These are phyloP conservation scores for Myripristis murdjan DNA, from an alignment of 2,797 vertebrate species.

Conservation along the genomic window DNA sequence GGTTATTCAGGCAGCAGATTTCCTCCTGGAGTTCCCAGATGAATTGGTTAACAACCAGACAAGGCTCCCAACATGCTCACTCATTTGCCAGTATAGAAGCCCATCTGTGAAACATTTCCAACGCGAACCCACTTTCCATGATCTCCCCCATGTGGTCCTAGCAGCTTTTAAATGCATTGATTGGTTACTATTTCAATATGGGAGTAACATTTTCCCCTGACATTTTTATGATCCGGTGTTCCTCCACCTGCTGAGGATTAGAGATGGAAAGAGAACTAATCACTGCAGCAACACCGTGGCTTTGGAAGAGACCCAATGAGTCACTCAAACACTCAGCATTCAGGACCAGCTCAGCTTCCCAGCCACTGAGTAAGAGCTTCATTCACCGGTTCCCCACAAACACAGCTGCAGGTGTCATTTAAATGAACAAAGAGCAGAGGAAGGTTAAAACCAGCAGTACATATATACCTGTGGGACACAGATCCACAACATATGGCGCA, in stretches of 20 bases:
- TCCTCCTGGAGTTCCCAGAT: conserved; percentile 29
- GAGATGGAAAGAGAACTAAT: conserved; percentile 74
- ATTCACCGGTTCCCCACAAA: conserved; percentile 36
- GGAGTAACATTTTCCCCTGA: conserved; percentile 64
- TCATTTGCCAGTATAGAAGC: conserved; percentile 47
- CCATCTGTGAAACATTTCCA: conserved; percentile 73
- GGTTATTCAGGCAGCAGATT: conserved; percentile 29
- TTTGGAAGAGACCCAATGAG: conserved; percentile 60
- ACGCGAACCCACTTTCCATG: conserved; percentile 60
- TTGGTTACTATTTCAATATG: conserved; percentile 62
- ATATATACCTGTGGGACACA: neutral
- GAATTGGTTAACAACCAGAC: conserved; percentile 33
- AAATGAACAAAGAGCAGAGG: conserved; percentile 17
- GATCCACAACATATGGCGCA: conserved; percentile 31
- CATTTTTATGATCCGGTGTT: conserved; percentile 64
- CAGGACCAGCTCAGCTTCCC: conserved; percentile 40
- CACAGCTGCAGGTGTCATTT: conserved; percentile 54
- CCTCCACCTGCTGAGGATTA: conserved; percentile 74
- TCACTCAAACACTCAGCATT: conserved; percentile 43
- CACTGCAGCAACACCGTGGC: conserved; percentile 63
- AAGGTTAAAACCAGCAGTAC: conserved; percentile 20
- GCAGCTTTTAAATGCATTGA: conserved; percentile 65
- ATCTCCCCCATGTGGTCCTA: conserved; percentile 48
- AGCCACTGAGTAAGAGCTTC: conserved; percentile 37
- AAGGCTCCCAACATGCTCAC: conserved; percentile 35